A percentile compares a stretch with the other conserved stretches of the same genome.
phyloP scores from a whole-genome alignment of 1,140 invertebrate species.

The Liolophura sinensis region DNA sequence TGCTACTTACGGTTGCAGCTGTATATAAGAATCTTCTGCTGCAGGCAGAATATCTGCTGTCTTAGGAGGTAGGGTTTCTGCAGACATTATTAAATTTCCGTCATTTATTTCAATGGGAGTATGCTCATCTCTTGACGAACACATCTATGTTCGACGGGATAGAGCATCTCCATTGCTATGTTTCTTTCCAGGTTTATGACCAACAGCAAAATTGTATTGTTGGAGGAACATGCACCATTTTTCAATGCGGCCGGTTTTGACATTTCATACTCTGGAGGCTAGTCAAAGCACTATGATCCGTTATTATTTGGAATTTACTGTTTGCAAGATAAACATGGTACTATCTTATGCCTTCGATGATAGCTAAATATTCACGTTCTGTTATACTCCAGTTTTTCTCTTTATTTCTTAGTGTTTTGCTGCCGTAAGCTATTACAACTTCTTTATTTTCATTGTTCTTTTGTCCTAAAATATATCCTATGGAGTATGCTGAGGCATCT shows the following conservation, averaged over 20 bases:
- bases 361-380: too few species aligned
- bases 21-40: neutral
- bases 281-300: constrained; percentile 14
- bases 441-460: constrained; percentile 7
- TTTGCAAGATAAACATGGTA: constrained; percentile 17
- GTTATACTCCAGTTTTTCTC: constrained; percentile 15
- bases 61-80: too few species aligned
- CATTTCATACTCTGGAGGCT: too few species aligned
- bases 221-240: constrained; percentile 12
- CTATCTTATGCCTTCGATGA: constrained; percentile 8
- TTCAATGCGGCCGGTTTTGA: constrained; percentile 7
- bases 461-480: too few species aligned
- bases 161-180: constrained; percentile 7
- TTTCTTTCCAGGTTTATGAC: constrained; percentile 9
- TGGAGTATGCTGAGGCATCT: constrained; percentile 15
- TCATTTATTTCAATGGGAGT: too few species aligned
- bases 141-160: constrained; percentile 1
- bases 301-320: too few species aligned
- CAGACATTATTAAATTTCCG: too few species aligned
- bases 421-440: constrained; percentile 19
- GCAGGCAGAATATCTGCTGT: too few species aligned
- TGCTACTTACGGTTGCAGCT: too few species aligned
- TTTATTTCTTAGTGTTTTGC: constrained; percentile 9
- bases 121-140: too few species aligned
- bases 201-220: constrained; percentile 8